These are phyloP conservation scores for Sminthurinus signatus DNA, from an alignment of 1,140 invertebrate genomes.

Conservation along the genomic window DNA sequence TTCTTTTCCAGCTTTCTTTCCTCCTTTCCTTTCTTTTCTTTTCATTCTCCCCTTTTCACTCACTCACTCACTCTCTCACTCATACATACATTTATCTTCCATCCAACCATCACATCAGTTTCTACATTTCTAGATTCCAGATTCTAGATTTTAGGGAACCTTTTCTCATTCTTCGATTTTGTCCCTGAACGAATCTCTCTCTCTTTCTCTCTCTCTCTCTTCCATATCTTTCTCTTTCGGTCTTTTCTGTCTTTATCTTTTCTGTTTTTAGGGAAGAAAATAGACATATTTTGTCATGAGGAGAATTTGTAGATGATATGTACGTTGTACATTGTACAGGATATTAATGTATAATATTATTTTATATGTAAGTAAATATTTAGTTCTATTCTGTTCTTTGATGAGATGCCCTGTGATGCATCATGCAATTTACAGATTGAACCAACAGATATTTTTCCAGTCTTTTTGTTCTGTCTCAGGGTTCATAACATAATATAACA, in stretches of 20 bases:
- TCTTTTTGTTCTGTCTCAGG: too few species aligned
- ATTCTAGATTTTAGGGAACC: conserved; percentile 9
- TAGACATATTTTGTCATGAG: too few species aligned
- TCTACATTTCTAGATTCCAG: conserved; percentile 8
- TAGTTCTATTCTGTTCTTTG: too few species aligned
- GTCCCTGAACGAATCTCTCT: not conserved
- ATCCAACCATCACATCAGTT: conserved; percentile 23
- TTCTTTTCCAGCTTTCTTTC: conserved; percentile 15
- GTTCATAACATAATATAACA: too few species aligned
- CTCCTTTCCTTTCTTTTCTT: conserved; percentile 13
- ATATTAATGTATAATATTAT: too few species aligned
- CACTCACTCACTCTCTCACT: conserved; percentile 3
- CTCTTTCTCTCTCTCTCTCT: conserved; percentile 10
- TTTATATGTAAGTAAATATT: too few species aligned
- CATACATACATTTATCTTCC: conserved; percentile 4
- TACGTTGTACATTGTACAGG: too few species aligned
- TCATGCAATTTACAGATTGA: too few species aligned
- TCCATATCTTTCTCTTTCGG: conserved; percentile 3
- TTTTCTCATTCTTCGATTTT: conserved; percentile 14
- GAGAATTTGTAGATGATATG: too few species aligned
- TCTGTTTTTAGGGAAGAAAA: too few species aligned
- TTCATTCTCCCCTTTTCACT: conserved; percentile 12
- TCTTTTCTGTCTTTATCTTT: not conserved
- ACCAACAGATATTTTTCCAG: too few species aligned
- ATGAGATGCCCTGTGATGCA: too few species aligned